Base-by-base conservation (phyloP, 64 coral and sea anemone genomes). In the Stylophora pistillata region DNA sequence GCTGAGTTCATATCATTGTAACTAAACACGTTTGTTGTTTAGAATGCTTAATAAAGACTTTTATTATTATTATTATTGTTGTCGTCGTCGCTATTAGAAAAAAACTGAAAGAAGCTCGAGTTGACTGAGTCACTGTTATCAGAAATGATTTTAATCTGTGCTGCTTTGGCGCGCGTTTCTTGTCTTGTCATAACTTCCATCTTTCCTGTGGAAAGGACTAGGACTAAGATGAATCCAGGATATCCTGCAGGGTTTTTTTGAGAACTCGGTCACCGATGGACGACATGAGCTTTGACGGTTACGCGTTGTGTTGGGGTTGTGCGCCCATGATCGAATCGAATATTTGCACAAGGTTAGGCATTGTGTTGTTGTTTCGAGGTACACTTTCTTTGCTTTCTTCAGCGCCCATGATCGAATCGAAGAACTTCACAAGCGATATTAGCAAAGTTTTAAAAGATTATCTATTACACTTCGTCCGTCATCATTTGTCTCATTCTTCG, bases 201-300 rank as follows among this genome's bases (percentile, higher is more conserved):
- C 34, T 76, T 76, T 76, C 34, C 73, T 23, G 73, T 76, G 13
- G 73, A 52, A 76, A 76, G 73, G 37, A 53, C 73, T 37, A 41
- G 4, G 73, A 76, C 73, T 12, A 76, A 76, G 18, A 76, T 20
- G 10, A 76, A 76, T 13, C 34, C 31, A 10, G 73, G 32, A 12
- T 76, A 76, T 11, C 18, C 5, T 7, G 21, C 73, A 23, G 34
- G 32, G 41, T 76, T 76, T 33, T n/a, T 76, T 10, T 52, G 73
- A 53, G 32, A 68, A 68, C 37, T 76, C 73, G 32, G 33, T 76
- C 7, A 41, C 73, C 29, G 73, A 76, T 76, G 73, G 64, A 68
- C 64, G 64, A 12, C 64, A 11, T 5, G 21, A 25, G 10, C 64
- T 21, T 68, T 23, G 61, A 64, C 61, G 0, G 20, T 7, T 23